phyloP scores from a whole-genome alignment of 1,140 invertebrate genomes.

The Anoplolepis gracilipes region DNA sequence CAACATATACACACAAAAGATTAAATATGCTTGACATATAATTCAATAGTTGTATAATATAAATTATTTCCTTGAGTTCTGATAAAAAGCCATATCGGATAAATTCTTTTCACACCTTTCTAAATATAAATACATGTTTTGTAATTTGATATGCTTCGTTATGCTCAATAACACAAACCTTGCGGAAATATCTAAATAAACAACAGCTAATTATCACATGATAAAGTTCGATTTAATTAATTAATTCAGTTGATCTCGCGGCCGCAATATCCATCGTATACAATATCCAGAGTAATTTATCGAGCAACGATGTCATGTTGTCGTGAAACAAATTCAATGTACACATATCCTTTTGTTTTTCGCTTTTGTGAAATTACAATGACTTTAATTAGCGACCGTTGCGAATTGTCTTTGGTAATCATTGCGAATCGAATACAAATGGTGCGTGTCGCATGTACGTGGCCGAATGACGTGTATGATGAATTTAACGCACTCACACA shows the following conservation, averaged over 20 bases:
- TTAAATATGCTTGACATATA: not conserved
- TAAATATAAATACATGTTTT: slow-evolving; percentile 2
- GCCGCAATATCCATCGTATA: not conserved
- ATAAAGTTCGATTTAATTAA: slow-evolving; percentile 60
- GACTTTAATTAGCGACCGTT: slow-evolving; percentile 40
- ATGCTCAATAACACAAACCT: not conserved
- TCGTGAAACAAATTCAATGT: slow-evolving; percentile 36
- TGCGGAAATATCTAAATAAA: slow-evolving; percentile 36
- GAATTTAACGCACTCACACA: slow-evolving; percentile 83
- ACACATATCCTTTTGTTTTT: slow-evolving; percentile 7
- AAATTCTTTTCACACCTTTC: not conserved
- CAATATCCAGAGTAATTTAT: slow-evolving; percentile 58
- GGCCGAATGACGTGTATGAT: slow-evolving; percentile 43
- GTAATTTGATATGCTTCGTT: no score
- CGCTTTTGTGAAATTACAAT: slow-evolving; percentile 44
- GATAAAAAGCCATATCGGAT: slow-evolving; percentile 4
- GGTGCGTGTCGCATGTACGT: not conserved
- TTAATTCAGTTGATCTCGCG: slow-evolving; percentile 49
- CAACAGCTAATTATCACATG: slow-evolving; percentile 42
- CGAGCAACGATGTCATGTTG: slow-evolving; percentile 28
- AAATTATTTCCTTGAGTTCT: not conserved
- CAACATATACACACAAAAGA: no score
- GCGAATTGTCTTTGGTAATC: slow-evolving; percentile 1
- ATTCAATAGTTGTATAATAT: not conserved
- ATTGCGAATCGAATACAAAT: not conserved